phyloP scores from a whole-genome alignment of 2,797 vertebrate genomes.

The Dipus sagitta region DNA sequence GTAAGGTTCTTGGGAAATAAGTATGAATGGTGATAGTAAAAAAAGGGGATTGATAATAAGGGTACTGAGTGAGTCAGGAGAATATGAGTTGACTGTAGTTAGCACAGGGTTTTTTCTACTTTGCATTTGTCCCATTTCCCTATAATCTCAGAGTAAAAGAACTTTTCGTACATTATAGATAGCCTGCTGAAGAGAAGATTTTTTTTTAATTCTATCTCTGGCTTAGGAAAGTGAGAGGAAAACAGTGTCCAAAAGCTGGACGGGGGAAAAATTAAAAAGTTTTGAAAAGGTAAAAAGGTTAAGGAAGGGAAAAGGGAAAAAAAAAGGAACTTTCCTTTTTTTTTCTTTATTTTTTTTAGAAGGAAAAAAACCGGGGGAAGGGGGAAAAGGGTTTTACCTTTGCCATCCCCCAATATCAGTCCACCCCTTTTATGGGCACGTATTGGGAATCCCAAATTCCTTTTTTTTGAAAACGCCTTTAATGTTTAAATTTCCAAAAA shows the following conservation, averaged over 20 bases:
- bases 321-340: too few relatives aligned
- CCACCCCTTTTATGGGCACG: too few relatives aligned
- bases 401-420: too few relatives aligned
- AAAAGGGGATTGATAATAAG: background rate
- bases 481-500: too few relatives aligned
- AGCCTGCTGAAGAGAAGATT: background rate
- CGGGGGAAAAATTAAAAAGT: background rate
- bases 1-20: constrained; percentile 84
- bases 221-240: constrained; percentile 35
- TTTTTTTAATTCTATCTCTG: background rate
- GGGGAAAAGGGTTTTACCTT: too few relatives aligned
- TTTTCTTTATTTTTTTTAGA: too few relatives aligned
- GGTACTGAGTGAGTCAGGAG: background rate
- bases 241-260: background rate
- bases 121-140: constrained; percentile 19
- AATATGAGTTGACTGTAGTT: background rate
- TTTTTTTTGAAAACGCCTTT: too few relatives aligned
- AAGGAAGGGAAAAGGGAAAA: too few relatives aligned
- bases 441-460: too few relatives aligned
- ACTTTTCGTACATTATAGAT: constrained; percentile 35
- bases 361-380: too few relatives aligned
- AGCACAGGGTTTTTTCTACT: background rate
- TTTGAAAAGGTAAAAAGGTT: background rate
- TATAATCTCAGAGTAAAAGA: constrained; percentile 33
- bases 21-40: background rate